phyloP scores from a whole-genome alignment of 1,140 invertebrate species.

The Brachionus paranguensis region DNA sequence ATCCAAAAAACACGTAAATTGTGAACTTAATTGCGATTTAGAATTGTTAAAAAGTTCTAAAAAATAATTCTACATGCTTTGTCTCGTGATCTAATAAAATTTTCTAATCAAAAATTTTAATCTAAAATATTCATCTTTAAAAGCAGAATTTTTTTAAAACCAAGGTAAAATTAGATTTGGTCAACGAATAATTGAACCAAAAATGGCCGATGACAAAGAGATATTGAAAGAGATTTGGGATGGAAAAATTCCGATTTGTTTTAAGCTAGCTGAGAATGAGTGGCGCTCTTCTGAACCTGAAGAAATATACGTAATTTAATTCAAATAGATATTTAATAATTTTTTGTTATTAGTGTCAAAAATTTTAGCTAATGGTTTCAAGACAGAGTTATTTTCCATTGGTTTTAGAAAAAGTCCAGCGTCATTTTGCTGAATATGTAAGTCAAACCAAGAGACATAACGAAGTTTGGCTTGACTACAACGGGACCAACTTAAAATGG shows the following conservation, averaged over 20 bases:
- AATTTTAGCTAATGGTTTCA: constrained; percentile 73
- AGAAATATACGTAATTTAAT: constrained; percentile 33
- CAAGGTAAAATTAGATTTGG: background rate
- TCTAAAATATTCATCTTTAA: background rate
- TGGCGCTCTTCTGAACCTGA: constrained; percentile 12
- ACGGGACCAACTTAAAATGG: constrained; percentile 85
- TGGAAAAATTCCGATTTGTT: constrained; percentile 82
- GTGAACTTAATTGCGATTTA: background rate
- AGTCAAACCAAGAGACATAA: constrained; percentile 63
- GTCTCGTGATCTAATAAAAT: background rate
- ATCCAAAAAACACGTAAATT: background rate
- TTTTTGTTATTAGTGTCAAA: background rate
- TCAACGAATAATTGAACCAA: background rate
- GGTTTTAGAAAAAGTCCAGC: constrained; percentile 87
- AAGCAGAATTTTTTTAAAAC: background rate
- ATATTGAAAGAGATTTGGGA: constrained; percentile 89
- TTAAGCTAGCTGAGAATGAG: constrained; percentile 77
- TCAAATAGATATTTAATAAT: background rate
- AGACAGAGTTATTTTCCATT: constrained; percentile 89
- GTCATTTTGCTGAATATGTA: constrained; percentile 78
- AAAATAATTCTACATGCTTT: background rate
- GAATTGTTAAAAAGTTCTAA: background rate
- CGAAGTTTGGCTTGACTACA: constrained; percentile 90
- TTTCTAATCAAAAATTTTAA: background rate
- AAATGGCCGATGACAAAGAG: constrained; percentile 84